Evolutionary conservation across 2,888 invertebrate genomes (phyloP).

Genomic region (Meghimatium bilineatum): DNA sequence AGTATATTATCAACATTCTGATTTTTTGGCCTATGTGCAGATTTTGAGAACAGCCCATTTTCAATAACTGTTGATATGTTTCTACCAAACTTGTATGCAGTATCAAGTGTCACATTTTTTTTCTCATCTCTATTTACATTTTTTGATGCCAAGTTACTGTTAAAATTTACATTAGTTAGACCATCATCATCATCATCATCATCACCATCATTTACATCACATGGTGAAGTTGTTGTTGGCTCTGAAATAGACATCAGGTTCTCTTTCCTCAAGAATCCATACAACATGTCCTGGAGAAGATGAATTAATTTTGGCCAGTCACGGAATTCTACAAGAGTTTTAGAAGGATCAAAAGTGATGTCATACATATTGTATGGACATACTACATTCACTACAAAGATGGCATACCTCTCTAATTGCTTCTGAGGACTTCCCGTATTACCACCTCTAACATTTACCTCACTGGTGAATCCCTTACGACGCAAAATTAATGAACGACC

Average conservation of each 20-base stretch:
- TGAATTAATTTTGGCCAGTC: constrained; percentile 79
- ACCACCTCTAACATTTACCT: neutral
- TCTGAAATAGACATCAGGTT: constrained; percentile 52
- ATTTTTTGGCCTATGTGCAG: constrained; percentile 9
- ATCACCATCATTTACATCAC: neutral
- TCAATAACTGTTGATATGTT: constrained; percentile 2
- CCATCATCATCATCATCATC: constrained; percentile 2
- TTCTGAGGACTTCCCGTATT: constrained; percentile 64
- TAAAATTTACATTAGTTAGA: neutral
- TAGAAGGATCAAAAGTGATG: constrained; percentile 79
- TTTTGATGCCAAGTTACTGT: neutral
- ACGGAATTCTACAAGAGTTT: constrained; percentile 80
- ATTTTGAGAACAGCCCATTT: constrained; percentile 32
- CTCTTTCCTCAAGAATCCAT: constrained; percentile 65
- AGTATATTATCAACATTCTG: neutral
- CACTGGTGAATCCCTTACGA: constrained; percentile 40
- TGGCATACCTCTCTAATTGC: constrained; percentile 73
- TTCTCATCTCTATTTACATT: neutral
- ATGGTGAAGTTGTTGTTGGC: constrained; percentile 17
- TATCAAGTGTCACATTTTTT: neutral
- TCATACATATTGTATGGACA: constrained; percentile 80
- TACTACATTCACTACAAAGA: constrained; percentile 80
- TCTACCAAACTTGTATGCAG: neutral
- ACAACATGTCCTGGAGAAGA: constrained; percentile 77
- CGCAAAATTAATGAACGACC: constrained; percentile 66